Percentiles rank a stretch among this genome's conserved stretches.
These are phyloP conservation scores for Cheiracanthium punctorium DNA, from an alignment of 2,888 invertebrate genomes.

Conservation along the genomic window DNA sequence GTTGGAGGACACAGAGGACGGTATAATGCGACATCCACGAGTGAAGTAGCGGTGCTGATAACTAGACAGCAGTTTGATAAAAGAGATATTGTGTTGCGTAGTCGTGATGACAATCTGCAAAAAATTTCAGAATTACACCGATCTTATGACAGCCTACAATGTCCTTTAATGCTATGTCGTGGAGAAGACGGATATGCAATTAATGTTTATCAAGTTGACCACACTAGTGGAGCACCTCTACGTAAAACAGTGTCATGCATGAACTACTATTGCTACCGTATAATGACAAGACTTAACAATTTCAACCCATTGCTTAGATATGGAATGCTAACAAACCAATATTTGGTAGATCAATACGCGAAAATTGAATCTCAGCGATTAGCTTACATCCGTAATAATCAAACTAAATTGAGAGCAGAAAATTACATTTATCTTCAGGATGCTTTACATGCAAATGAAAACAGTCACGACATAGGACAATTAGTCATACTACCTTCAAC, in stretches of 20 bases:
- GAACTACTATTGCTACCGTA: not conserved
- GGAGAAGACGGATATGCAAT: not conserved
- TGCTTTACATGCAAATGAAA: not conserved
- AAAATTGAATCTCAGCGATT: slow-evolving; percentile 72
- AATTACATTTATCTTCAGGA: too few relatives aligned
- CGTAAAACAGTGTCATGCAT: not conserved
- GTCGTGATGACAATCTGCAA: not conserved
- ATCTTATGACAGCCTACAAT: not conserved
- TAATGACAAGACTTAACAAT: not conserved
- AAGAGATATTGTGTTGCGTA: not conserved
- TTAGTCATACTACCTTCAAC: not conserved
- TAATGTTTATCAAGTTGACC: not conserved
- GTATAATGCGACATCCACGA: not conserved
- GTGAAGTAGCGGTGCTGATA: not conserved
- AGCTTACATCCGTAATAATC: too few relatives aligned
- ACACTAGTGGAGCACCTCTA: not conserved
- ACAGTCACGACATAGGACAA: not conserved
- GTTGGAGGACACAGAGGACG: not conserved
- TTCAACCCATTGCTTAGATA: not conserved
- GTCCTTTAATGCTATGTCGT: not conserved
- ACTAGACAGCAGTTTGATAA: not conserved
- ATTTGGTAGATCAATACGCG: slow-evolving; percentile 74
- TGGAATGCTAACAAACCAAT: not conserved
- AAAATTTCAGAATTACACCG: slow-evolving; percentile 1
- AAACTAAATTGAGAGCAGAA: too few relatives aligned